Conservation (phyloP, 92 coral and sea anemone genomes). For the Siderastrea radians region DNA sequence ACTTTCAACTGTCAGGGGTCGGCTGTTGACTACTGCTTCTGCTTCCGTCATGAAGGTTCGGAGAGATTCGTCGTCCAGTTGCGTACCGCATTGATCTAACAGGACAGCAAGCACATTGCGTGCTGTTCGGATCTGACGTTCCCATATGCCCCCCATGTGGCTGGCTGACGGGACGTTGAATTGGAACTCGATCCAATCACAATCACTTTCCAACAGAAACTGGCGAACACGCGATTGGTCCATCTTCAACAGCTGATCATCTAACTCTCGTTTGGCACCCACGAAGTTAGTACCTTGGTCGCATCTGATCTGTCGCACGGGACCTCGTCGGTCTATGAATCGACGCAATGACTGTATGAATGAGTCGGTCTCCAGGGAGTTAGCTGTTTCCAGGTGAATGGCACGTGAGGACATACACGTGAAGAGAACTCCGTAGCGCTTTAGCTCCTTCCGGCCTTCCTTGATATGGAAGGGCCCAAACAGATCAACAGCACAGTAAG, state of each 20-base stretch:
- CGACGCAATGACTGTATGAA: no score
- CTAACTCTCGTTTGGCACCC: constrained; percentile 31
- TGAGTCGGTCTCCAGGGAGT: constrained; percentile 28
- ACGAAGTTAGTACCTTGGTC: constrained; percentile 42
- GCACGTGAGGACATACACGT: background rate
- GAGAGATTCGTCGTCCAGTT: constrained; percentile 36
- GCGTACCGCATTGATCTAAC: constrained; percentile 22
- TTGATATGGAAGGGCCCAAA: constrained; percentile 46
- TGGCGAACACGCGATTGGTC: constrained; percentile 19
- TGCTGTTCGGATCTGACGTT: constrained; percentile 37
- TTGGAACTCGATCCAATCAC: constrained; percentile 51
- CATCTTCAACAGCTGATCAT: constrained; percentile 19
- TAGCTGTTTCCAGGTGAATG: constrained; percentile 29
- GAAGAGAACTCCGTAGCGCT: constrained; percentile 32
- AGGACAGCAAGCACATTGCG: constrained; percentile 26
- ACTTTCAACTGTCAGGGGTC: constrained; percentile 33
- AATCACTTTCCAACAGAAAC: constrained; percentile 16
- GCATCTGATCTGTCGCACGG: constrained; percentile 15
- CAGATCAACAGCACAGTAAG: constrained; percentile 29
- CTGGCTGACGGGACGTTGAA: constrained; percentile 49
- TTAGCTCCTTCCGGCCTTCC: constrained; percentile 45
- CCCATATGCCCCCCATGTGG: constrained; percentile 60
- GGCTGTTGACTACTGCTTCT: constrained; percentile 46
- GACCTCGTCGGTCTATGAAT: constrained; percentile 21
- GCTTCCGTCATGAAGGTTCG: constrained; percentile 29